Evolutionary conservation across 2,113 vertebrate genomes (phyloP).

Genomic region (Saccopteryx leptura): DNA sequence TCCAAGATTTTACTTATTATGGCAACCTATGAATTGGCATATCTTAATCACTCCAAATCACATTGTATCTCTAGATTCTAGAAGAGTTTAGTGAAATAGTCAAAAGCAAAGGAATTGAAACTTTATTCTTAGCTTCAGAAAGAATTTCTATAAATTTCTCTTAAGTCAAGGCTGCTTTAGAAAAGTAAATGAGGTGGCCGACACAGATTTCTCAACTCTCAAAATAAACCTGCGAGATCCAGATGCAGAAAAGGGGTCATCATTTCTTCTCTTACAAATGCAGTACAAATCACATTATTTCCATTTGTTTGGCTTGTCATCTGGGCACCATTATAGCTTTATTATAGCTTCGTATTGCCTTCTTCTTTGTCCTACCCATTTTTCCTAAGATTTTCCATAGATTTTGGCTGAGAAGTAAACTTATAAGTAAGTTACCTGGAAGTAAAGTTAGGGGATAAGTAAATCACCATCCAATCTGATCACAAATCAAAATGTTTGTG

Average conservation of each 20-base stretch:
- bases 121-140: conserved; percentile 54
- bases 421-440: conserved; percentile 70
- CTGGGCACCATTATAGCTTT: conserved; percentile 27
- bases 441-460: conserved; percentile 59
- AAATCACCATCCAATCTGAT: conserved; percentile 68
- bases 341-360: conserved; percentile 31
- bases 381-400: conserved; percentile 51
- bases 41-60: background rate
- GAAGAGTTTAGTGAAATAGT: background rate
- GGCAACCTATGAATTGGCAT: background rate
- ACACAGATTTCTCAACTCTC: conserved; percentile 26
- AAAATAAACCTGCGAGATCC: conserved; percentile 71
- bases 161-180: conserved; percentile 60
- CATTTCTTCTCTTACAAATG: conserved; percentile 55
- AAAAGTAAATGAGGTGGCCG: conserved; percentile 25
- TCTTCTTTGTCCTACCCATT: conserved; percentile 31
- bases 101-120: conserved; percentile 53
- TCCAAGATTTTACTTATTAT: background rate
- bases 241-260: conserved; percentile 40
- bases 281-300: conserved; percentile 58
- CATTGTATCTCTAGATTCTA: background rate
- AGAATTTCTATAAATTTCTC: conserved; percentile 67
- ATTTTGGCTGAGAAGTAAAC: conserved; percentile 68
- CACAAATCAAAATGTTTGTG: conserved; percentile 74
- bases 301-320: conserved; percentile 57